phyloP scores from a whole-genome alignment of 1,140 invertebrate genomes.

The Trissolcus basalis region DNA sequence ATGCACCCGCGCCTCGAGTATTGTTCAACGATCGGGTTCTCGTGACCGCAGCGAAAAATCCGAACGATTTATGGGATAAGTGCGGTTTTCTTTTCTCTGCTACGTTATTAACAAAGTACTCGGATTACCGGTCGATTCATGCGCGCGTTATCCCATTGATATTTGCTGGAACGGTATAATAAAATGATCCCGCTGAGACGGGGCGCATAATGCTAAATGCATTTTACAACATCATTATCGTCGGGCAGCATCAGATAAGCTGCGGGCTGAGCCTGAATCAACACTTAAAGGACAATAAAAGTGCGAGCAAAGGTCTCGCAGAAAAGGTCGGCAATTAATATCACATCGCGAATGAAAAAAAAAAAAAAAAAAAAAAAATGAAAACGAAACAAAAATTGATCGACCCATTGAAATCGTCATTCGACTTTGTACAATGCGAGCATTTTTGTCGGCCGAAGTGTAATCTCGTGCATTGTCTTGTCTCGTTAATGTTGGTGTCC shows the following conservation, averaged over 20 bases:
- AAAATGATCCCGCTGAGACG: constrained; percentile 28
- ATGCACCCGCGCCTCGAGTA: constrained; percentile 55
- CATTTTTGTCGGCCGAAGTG: too few relatives aligned
- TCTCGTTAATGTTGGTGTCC: too few relatives aligned
- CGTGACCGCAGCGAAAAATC: constrained; percentile 61
- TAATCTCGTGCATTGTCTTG: too few relatives aligned
- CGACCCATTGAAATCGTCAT: too few relatives aligned
- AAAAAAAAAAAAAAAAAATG: too few relatives aligned
- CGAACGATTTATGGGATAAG: constrained; percentile 59
- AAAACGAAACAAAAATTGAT: too few relatives aligned
- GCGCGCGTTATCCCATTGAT: constrained; percentile 31
- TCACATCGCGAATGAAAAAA: constrained; percentile 1
- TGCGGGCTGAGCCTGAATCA: constrained; percentile 13
- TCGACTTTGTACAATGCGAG: too few relatives aligned
- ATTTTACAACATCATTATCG: constrained; percentile 46
- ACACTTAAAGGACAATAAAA: constrained; percentile 42
- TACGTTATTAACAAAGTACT: constrained; percentile 56
- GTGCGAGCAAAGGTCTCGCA: constrained; percentile 33
- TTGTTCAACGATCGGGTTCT: constrained; percentile 58
- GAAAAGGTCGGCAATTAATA: constrained; percentile 45
- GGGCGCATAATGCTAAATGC: constrained; percentile 41
- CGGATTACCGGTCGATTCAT: constrained; percentile 43
- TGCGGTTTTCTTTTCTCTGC: constrained; percentile 48
- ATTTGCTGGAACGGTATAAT: constrained; percentile 52
- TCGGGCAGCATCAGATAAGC: constrained; percentile 40